Base-by-base conservation (phyloP, 2,888 invertebrate species). In the Sphaeridia pumilis region DNA sequence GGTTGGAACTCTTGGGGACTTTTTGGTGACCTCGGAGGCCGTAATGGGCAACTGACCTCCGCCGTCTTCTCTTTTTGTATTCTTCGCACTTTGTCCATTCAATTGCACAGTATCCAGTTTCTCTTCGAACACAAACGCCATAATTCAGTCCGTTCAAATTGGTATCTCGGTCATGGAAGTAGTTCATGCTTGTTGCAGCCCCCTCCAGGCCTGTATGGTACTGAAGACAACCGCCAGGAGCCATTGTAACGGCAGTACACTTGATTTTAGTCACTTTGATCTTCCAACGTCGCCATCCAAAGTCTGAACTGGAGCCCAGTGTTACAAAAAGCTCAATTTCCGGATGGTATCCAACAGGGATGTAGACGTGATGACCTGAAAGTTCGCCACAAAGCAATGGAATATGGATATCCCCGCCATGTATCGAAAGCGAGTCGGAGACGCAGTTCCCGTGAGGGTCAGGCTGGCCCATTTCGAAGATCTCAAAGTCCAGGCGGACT, bases 401-500 rank as follows among this genome's bases (percentile, higher is more conserved):
- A 2, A 65, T 43, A 7, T 24, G 27, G 24, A 56, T 44, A 38
- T 63, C 63, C 2, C 57, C 56, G 21, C 64, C 64, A 14, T 60
- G 49, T 22, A 65, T 50, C 24, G 35, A 21, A 35, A 65, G 55
- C n/a, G 41, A 42, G 38, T 63, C 64, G 17, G 36, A 31, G 57
- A 54, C 56, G 46, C 64, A 65, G 12, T 43, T 25, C 5, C 64
- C 64, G 21, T 57, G 52, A 5, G 47, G 22, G 4, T 49, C 44
- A 14, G 64, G 63, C 2, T 38, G 54, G 3, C 55, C 57, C 46
- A 82, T 82, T 75, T 84, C 82, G 67, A 85, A 80, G 68, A 75
- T 76, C 4, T 76, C 68, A 64, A 85, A 82, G 66, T 84, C 84
- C 53, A 85, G 70, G 42, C 82, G 72, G 58, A 87, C 71, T 68